Evolutionary conservation across 2,888 invertebrate genomes (phyloP), one percentile per base, ranked within the genome.

Genomic region (Coremacera marginata): DNA sequence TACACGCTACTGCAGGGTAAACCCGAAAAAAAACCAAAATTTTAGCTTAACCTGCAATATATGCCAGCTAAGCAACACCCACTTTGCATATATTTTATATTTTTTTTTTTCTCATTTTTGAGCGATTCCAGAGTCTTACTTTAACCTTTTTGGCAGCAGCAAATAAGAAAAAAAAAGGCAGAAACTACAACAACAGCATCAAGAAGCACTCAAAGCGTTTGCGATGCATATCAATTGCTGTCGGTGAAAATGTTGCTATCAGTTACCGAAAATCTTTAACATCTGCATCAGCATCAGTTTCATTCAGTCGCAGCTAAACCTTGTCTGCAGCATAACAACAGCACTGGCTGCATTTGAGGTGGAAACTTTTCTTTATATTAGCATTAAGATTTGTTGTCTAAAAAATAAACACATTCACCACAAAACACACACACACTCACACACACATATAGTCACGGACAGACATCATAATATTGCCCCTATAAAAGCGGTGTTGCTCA

Each of bases 1-100:
- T 81, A 76, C 81, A 81, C 79, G 81, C 81, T 81, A 81, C 81
- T 80, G 72, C 78, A 76, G 81, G 80, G 78, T 76, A 80, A 62
- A 44, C 11, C 7, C 7, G 44, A 63, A 62, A 77, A 49, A 73
- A 55, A 62, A 37, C 34, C 67, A 70, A 72, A 62, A 37, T 75
- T 75, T 60, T 68, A 62, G 27, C 72, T 75, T 60, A 78, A 71
- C 55, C 71, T 67, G 65, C 57, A 63, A 76, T 71, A 52, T 65
- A 44, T 52, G 34, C 37, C 11, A 44, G 31, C 49, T 34, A 37
- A 52, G 79, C 67, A 79, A 79, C 80, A 77, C 80, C 80, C 77
- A 78, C 80, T 78, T 78, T 75, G 70, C 31, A 31, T 77, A 79
- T 31, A 2, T 22, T 34, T 65, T 77, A 79, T 31, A 2, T 22